A percentile compares a stretch with the other conserved stretches of the same genome.
phyloP scores from a whole-genome alignment of 1,140 invertebrate species.

The Drosophila willistoni region DNA sequence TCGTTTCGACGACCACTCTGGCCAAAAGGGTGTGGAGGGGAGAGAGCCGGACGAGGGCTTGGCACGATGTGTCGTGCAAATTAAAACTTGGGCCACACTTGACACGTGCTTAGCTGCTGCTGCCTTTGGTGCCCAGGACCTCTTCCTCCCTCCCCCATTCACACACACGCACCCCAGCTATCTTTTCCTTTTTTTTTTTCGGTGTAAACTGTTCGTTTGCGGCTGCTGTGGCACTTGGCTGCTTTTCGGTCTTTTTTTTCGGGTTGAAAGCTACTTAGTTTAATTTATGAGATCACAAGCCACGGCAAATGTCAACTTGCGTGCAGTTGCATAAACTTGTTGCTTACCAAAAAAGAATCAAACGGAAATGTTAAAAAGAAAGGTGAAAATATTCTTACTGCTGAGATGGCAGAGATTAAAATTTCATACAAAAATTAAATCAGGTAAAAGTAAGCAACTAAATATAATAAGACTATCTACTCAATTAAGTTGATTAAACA shows the following conservation, averaged over 20 bases:
- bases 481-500: no score
- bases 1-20: no score
- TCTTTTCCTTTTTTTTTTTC: constrained; percentile 25
- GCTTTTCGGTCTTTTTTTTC: constrained; percentile 18
- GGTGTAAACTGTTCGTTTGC: constrained; percentile 54
- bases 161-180: background rate
- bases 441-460: no score
- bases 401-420: background rate
- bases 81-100: constrained; percentile 76
- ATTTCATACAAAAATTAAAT: no score
- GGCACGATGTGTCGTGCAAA: constrained; percentile 49
- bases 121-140: constrained; percentile 13
- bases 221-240: constrained; percentile 53
- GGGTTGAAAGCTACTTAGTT: constrained; percentile 41
- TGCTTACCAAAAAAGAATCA: constrained; percentile 36
- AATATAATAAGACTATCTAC: no score
- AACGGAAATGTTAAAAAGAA: background rate
- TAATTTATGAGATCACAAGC: constrained; percentile 64
- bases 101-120: constrained; percentile 71
- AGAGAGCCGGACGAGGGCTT: background rate
- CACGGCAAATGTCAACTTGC: constrained; percentile 51
- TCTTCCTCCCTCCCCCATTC: background rate
- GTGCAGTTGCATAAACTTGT: constrained; percentile 77
- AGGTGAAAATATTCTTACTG: background rate
- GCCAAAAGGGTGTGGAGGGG: background rate